A percentile compares a stretch with the other conserved stretches of the same genome.
phyloP scores from a whole-genome alignment of 2,113 vertebrate genomes.

The Grammatotria lemairii region DNA sequence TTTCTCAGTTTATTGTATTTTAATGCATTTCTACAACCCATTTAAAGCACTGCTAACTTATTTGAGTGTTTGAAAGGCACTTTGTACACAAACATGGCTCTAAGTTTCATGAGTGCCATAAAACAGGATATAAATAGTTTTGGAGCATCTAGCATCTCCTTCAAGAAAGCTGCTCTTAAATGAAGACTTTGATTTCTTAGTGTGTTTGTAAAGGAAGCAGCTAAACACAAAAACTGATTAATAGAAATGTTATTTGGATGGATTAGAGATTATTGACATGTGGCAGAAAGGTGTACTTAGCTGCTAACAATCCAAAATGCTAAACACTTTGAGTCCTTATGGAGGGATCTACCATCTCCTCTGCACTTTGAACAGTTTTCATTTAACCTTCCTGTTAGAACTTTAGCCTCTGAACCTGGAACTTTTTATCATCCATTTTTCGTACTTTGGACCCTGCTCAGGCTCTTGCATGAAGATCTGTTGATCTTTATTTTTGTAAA shows the following conservation, averaged over 20 bases:
- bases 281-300: not conserved
- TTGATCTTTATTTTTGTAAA: not conserved
- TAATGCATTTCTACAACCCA: not conserved
- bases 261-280: not conserved
- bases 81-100: not conserved
- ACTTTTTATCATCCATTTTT: not conserved
- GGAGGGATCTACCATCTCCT: rapidly evolving
- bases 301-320: not conserved
- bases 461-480: not conserved
- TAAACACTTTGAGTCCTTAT: not conserved
- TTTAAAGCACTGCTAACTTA: not conserved
- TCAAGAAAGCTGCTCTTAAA: not conserved
- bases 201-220: not conserved
- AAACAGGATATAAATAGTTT: not conserved
- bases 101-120: not conserved
- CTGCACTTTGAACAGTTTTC: not conserved
- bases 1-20: not conserved
- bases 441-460: not conserved
- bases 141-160: not conserved
- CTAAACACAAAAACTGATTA: not conserved
- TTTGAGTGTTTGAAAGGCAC: not conserved
- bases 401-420: not conserved
- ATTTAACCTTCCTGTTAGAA: not conserved
- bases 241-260: not conserved
- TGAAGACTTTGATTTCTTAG: not conserved